These are phyloP conservation scores for Siniperca undulata DNA, from an alignment of 2,797 vertebrate genomes.

Conservation along the genomic window DNA sequence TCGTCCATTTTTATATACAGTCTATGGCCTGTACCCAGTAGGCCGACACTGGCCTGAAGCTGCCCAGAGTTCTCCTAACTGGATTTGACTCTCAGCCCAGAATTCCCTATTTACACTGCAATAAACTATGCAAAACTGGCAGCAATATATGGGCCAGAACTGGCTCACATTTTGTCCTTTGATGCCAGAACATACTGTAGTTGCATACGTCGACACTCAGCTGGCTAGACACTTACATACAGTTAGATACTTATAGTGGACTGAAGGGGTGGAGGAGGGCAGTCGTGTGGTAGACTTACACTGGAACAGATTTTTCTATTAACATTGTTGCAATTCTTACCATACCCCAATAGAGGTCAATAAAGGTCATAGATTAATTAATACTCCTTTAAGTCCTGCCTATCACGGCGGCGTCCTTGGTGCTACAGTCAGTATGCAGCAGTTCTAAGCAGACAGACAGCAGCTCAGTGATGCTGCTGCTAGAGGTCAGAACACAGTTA, in stretches of 20 bases:
- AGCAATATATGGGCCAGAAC: not conserved
- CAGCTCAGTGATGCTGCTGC: conserved; percentile 48
- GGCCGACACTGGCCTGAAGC: not conserved
- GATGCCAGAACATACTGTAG: not conserved
- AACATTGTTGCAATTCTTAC: conserved; percentile 18
- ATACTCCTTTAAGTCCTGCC: conserved; percentile 46
- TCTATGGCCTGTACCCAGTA: no score
- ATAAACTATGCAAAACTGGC: not conserved
- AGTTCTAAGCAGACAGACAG: conserved; percentile 65
- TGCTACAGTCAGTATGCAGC: conserved; percentile 38
- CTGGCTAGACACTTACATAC: not conserved
- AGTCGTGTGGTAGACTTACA: not conserved
- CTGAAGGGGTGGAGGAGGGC: not conserved
- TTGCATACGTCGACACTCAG: not conserved
- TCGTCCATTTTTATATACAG: no score
- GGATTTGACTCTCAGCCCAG: conserved; percentile 11
- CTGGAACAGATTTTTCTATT: conserved; percentile 34
- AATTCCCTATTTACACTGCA: not conserved
- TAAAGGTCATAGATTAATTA: conserved; percentile 54
- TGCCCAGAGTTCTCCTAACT: not conserved
- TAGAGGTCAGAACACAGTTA: conserved; percentile 65
- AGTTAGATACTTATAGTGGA: not conserved
- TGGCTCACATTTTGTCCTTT: not conserved
- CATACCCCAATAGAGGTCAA: conserved; percentile 31
- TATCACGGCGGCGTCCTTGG: conserved; percentile 42